Evolutionary conservation across 2,113 vertebrate genomes (phyloP).

Genomic region (Barbus barbus): DNA sequence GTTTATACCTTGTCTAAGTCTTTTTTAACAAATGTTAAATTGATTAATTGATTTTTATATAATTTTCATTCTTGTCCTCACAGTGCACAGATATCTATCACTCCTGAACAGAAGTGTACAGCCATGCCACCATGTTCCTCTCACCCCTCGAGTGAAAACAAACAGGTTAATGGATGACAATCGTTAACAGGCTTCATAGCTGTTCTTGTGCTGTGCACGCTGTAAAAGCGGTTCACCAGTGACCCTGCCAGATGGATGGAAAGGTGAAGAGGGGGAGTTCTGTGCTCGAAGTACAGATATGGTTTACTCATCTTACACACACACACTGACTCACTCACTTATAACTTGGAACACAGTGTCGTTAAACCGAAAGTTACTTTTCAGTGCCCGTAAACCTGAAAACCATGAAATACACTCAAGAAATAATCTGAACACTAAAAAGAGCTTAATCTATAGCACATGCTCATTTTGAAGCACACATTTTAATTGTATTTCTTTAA

Average conservation of each 20-base stretch:
- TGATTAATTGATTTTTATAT: no score
- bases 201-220: slow-evolving; percentile 36
- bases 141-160: not conserved
- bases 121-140: not conserved
- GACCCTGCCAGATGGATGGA: slow-evolving; percentile 65
- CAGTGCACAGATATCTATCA: not conserved
- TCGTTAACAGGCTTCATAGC: not conserved
- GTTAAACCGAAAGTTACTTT: slow-evolving; percentile 38
- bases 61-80: no score
- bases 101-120: not conserved
- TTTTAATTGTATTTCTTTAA: not conserved
- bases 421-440: not conserved
- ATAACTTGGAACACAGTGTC: slow-evolving; percentile 7
- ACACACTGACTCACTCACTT: slow-evolving; percentile 8
- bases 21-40: no score
- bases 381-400: slow-evolving; percentile 10
- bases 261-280: slow-evolving; percentile 53
- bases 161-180: not conserved
- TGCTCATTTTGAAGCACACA: not conserved
- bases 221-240: slow-evolving; percentile 54
- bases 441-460: not conserved
- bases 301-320: slow-evolving; percentile 67
- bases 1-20: no score
- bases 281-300: slow-evolving; percentile 61
- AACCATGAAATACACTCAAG: slow-evolving; percentile 5